A percentile compares a stretch with the other conserved stretches of the same genome.
These are phyloP conservation scores for Pheucticus melanocephalus DNA, from an alignment of 2,113 vertebrate species.

Conservation along the genomic window DNA sequence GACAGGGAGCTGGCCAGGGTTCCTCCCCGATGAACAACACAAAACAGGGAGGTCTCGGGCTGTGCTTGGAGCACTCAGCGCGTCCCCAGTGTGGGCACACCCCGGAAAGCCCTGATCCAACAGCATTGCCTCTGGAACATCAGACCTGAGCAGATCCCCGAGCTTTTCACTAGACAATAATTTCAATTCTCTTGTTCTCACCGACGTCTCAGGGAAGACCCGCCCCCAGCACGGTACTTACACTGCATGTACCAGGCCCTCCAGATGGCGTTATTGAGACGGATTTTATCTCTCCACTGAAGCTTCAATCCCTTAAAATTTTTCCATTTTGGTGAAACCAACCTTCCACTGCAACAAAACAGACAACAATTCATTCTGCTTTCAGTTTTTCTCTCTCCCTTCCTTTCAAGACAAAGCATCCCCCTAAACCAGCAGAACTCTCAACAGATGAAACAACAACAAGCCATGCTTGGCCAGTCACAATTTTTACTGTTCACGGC, in stretches of 20 bases:
- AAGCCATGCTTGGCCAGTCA: accelerated
- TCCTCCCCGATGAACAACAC: background rate
- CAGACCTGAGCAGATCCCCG: background rate
- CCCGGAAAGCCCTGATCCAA: background rate
- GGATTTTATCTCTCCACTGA: conserved; percentile 98
- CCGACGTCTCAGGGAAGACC: accelerated
- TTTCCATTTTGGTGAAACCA: conserved; percentile 99
- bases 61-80: background rate
- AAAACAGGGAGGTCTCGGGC: background rate
- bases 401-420: background rate
- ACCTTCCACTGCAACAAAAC: conserved; percentile 84
- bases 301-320: conserved; percentile 98
- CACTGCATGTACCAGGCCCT: conserved; percentile 99
- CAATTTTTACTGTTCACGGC: background rate
- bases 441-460: background rate
- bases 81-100: background rate
- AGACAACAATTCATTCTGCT: background rate
- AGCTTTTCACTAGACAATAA: background rate
- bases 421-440: background rate
- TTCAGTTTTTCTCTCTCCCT: background rate
- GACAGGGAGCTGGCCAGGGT: background rate
- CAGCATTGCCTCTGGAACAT: background rate
- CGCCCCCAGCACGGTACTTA: conserved; percentile 65
- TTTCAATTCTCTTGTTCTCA: background rate
- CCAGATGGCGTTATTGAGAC: conserved; percentile 99